Evolutionary conservation across 2,888 invertebrate species (phyloP), one percentile per base, ranked within the genome.

Genomic region (Sarcophaga caerulescens): DNA sequence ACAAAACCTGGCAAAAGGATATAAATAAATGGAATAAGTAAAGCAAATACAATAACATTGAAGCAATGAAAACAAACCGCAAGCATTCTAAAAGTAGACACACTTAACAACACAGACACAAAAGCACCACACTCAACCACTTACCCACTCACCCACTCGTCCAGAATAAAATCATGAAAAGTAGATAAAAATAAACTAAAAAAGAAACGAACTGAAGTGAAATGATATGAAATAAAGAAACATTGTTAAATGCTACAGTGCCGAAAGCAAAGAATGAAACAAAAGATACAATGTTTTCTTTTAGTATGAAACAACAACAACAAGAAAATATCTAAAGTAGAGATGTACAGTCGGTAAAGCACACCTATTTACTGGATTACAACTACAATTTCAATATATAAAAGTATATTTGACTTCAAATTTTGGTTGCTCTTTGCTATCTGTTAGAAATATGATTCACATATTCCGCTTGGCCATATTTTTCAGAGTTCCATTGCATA

Each of bases 211-310:
- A 70, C 65, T 35, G 35, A 69, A 57, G 63, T 57, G 19, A 77
- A 73, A 25, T 52, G 14, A 73, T 63, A 85, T 65, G 47, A 78
- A 75, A 86, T 81, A 76, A 78, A 69, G 65, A 62, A 81, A 81
- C 66, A 81, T 81, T 84, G 81, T 84, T 81, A 78, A 84, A 86
- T 81, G 81, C 59, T 78, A 78, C 83, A 84, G 75, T 75, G 81
- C 78, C 77, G 70, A 66, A 62, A 74, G 84, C 77, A 77, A 81
- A 52, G 63, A 69, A n/a, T 57, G 5, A 52, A 52, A 2, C 1
- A 52, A 12, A 65, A 25, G 35, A 52, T 21, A 81, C 45, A 78
- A 73, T 73, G 63, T 65, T 47, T 52, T 52, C 52, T 52, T n/a
- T n/a, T 52, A 52, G 17, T 17, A 52, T 14, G 10, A 14, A 52